Base-by-base conservation (phyloP, 2,797 vertebrate species). In the Sebastes taczanowskii region DNA sequence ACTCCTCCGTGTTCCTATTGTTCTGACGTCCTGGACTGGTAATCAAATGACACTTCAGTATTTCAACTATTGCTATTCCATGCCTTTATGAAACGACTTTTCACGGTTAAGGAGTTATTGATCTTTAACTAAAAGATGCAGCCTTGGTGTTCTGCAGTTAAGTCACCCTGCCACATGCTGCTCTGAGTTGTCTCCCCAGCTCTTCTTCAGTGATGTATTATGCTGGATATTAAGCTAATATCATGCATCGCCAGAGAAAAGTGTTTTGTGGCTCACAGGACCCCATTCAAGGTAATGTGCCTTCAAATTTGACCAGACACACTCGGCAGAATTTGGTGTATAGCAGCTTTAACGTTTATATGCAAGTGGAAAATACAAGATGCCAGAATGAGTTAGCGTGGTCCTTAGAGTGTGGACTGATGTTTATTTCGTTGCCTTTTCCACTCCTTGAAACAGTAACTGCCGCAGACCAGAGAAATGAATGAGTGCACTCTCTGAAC, bases 401-500 rank as follows among this genome's bases (percentile, higher is more conserved):
- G 29, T 76, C 58, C 70, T 82, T 25, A 71, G 70, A 84, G 64
- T 82, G 83, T 73, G 83, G 70, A 78, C 56, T 65, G 71, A 82
- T 84, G 80, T 88, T 88, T 88, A 82, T 84, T 88, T 59, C 8
- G 11, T 62, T 71, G 71, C 62, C 29, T 84, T 85, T 80, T 72
- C 78, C 72, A 81, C 77, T 87, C 61, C 59, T 80, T 64, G 68
- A 84, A 82, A 78, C 73, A 34, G 78, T 82, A 78, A 78, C 65
- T 59, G 85, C 74, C 1, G 34, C 46, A 80, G 81, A 80, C 56
- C 64, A 68, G 42, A 76, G 78, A 66, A 78, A 83, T 81, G 85
- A 93, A 87, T 42, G 76, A 78, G 65, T 78, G 80, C 81, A 68
- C 83, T 88, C 72, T 82, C 61, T 10, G 58, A 89, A 81, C 88